Conservation (phyloP, 2,113 vertebrate genomes). For the Alethe castanea region DNA sequence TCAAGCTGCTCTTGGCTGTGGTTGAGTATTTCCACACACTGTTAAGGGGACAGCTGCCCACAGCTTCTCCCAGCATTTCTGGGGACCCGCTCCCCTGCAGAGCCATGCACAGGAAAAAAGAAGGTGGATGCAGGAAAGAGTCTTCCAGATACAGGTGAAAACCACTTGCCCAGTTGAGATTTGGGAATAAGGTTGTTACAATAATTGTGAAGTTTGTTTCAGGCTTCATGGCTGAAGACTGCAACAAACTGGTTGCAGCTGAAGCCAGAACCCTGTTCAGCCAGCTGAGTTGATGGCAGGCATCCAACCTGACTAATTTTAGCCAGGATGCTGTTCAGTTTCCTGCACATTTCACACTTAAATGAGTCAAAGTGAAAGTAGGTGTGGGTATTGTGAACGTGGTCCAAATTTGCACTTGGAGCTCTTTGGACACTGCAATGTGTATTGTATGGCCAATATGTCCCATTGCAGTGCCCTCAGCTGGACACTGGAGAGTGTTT, state of each 20-base stretch:
- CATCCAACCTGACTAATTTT: background rate
- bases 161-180: background rate
- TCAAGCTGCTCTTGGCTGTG: no score
- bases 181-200: background rate
- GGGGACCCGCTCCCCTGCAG: background rate
- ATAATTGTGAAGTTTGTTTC: background rate
- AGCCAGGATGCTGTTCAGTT: background rate
- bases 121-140: accelerated
- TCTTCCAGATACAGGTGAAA: background rate
- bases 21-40: background rate
- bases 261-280: background rate
- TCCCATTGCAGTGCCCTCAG: background rate
- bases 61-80: background rate
- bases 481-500: background rate
- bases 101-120: accelerated
- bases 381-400: background rate
- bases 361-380: background rate
- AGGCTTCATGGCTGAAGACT: background rate
- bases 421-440: background rate
- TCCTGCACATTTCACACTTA: accelerated
- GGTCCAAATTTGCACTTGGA: background rate
- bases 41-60: background rate
- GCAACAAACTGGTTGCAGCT: background rate
- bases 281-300: background rate
- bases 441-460: background rate